phyloP scores from a whole-genome alignment of 2,797 vertebrate genomes.

The Pogonophryne albipinna region DNA sequence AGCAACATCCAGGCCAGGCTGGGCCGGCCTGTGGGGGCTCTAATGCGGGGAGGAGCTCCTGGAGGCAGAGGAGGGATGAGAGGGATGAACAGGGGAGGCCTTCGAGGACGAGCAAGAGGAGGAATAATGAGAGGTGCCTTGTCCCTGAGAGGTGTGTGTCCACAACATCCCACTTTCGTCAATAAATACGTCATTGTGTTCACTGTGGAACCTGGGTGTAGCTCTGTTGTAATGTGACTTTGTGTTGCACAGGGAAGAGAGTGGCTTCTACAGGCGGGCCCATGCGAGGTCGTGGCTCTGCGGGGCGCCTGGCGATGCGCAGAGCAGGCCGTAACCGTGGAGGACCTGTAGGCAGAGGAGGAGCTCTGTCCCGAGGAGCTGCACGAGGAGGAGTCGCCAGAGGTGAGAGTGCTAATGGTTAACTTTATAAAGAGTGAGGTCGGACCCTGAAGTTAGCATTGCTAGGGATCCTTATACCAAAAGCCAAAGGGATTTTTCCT shows the following conservation, averaged over 20 bases:
- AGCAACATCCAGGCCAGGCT: conserved; percentile 97
- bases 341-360: conserved; percentile 87
- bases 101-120: conserved; percentile 90
- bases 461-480: too few relatives aligned
- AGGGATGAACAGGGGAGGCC: conserved; percentile 88
- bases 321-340: conserved; percentile 88
- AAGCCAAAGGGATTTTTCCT: too few relatives aligned
- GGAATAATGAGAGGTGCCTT: conserved; percentile 89
- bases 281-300: conserved; percentile 88
- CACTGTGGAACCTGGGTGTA: background rate
- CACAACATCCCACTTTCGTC: background rate
- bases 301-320: conserved; percentile 88
- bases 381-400: conserved; percentile 80
- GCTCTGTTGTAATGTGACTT: background rate
- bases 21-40: conserved; percentile 89
- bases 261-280: conserved; percentile 80
- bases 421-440: too few relatives aligned
- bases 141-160: conserved; percentile 87
- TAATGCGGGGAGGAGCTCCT: conserved; percentile 85
- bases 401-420: conserved; percentile 78
- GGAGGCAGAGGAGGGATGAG: conserved; percentile 89
- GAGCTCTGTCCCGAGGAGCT: conserved; percentile 83
- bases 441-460: too few relatives aligned
- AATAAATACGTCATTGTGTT: background rate
- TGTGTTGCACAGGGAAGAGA: conserved; percentile 65